Conservation (phyloP, 1,140 invertebrate species). For the Dolichoris vasculosae region DNA sequence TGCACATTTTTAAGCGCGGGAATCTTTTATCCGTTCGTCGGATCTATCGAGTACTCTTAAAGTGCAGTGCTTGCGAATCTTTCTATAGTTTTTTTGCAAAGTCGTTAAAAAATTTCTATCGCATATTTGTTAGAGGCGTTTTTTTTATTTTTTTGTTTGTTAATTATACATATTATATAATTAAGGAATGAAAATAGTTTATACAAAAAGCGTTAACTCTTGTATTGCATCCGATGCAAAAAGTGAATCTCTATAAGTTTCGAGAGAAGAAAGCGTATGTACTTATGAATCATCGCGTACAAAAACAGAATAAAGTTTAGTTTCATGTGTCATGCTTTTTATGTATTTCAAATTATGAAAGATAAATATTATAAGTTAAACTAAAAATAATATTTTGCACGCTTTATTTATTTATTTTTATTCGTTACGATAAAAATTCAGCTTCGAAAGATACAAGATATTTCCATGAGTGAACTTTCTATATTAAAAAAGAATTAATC, state of each 20-base stretch:
- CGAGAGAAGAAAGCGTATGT: background rate
- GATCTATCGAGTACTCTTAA: slow-evolving; percentile 27
- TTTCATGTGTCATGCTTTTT: background rate
- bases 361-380: background rate
- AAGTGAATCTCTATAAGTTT: background rate
- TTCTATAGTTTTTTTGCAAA: background rate
- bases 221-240: background rate
- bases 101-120: background rate
- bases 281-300: background rate
- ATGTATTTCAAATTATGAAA: background rate
- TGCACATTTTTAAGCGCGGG: slow-evolving; percentile 55
- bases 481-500: slow-evolving; percentile 49
- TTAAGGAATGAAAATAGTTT: background rate
- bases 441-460: background rate
- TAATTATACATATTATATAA: background rate
- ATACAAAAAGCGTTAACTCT: background rate
- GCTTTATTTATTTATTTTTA: background rate
- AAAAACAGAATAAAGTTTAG: background rate
- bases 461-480: slow-evolving; percentile 32
- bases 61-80: background rate
- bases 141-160: background rate
- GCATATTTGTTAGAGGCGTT: background rate
- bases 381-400: background rate
- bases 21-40: slow-evolving; percentile 52
- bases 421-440: background rate